Evolutionary conservation across 1,140 invertebrate genomes (phyloP).

Genomic region (Dryas iulia): DNA sequence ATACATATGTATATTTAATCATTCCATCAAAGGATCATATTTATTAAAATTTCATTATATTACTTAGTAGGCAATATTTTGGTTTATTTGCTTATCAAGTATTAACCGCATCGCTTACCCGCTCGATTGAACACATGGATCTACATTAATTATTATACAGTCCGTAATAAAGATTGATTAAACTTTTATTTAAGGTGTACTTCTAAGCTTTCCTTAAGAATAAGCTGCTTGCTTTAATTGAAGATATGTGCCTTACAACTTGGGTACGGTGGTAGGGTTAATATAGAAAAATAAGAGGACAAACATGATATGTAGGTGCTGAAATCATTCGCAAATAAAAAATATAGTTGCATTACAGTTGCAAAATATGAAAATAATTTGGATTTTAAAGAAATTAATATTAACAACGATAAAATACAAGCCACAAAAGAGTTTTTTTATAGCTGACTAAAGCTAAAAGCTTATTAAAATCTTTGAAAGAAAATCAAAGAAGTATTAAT

Average conservation of each 20-base stretch:
- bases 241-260: background rate
- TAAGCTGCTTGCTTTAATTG: background rate
- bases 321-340: too few species aligned
- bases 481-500: background rate
- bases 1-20: too few species aligned
- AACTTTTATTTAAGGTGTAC: background rate
- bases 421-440: too few species aligned
- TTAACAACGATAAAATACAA: too few species aligned
- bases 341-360: too few species aligned
- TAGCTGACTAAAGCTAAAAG: too few species aligned
- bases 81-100: background rate
- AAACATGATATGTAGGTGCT: too few species aligned
- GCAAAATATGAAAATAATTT: too few species aligned
- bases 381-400: too few species aligned
- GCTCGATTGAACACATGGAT: background rate
- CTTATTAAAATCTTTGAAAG: background rate
- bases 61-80: background rate
- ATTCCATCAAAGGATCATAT: background rate
- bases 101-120: background rate
- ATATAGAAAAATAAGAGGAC: too few species aligned
- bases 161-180: background rate
- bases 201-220: background rate
- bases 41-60: background rate
- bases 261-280: too few species aligned
- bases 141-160: background rate